Evolutionary conservation across 2,888 invertebrate genomes (phyloP).

Genomic region (Stictocephala bisonia): DNA sequence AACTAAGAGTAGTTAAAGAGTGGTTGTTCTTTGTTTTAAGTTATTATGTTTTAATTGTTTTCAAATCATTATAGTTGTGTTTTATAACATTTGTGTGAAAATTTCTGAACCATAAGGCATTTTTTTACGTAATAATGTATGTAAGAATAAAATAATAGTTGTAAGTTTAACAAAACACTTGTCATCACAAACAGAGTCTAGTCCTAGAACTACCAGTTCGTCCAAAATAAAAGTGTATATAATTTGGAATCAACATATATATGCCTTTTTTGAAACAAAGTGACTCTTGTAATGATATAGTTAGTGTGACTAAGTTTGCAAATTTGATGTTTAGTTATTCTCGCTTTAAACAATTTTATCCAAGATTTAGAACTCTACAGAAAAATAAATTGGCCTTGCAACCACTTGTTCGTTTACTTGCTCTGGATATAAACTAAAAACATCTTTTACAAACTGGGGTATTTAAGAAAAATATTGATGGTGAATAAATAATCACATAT

Average conservation of each 20-base stretch:
- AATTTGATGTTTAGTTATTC: slow-evolving; percentile 1
- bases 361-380: slow-evolving; percentile 5
- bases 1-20: neutral
- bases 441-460: neutral
- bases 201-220: neutral
- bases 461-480: neutral
- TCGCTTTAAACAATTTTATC: neutral
- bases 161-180: neutral
- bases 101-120: neutral
- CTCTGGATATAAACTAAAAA: slow-evolving; percentile 2
- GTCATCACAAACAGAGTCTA: neutral
- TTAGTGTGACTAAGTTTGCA: neutral
- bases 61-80: slow-evolving; percentile 2
- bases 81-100: neutral
- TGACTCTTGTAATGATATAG: slow-evolving; percentile 9
- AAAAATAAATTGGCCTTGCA: neutral
- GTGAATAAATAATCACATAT: neutral
- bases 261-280: neutral
- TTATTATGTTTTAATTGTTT: neutral
- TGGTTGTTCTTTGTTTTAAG: neutral
- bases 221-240: neutral
- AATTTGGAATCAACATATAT: too few species aligned
- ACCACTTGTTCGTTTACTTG: neutral
- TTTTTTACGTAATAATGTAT: neutral
- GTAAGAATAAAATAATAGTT: neutral